phyloP scores from a whole-genome alignment of 2,797 vertebrate genomes.

The Phrynocephalus forsythii region DNA sequence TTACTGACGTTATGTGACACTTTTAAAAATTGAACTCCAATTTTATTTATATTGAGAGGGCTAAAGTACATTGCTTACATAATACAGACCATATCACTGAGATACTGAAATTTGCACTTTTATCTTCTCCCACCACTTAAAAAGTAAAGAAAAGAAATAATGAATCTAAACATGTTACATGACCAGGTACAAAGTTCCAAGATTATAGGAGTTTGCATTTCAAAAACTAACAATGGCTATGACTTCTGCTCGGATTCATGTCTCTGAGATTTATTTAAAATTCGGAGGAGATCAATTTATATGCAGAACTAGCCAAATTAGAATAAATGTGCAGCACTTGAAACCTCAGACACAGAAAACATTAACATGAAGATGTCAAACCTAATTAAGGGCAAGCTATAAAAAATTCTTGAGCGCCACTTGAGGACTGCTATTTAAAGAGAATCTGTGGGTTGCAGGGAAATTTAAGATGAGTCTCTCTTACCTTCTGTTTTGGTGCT shows the following conservation, averaged over 20 bases:
- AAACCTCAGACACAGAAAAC: slow-evolving; percentile 52
- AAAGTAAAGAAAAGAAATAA: too few species aligned
- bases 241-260: slow-evolving; percentile 15
- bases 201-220: slow-evolving; percentile 20
- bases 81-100: slow-evolving; percentile 20
- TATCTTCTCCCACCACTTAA: background rate
- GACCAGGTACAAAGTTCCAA: slow-evolving; percentile 18
- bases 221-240: background rate
- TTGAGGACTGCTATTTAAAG: slow-evolving; percentile 46
- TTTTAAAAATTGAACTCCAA: background rate
- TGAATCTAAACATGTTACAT: background rate
- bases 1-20: background rate
- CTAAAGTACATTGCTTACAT: background rate
- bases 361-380: slow-evolving; percentile 34
- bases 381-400: slow-evolving; percentile 43
- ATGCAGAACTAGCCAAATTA: slow-evolving; percentile 11
- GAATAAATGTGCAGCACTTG: slow-evolving; percentile 42
- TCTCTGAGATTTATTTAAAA: slow-evolving; percentile 32
- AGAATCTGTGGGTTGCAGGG: slow-evolving; percentile 2
- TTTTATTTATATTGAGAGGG: background rate
- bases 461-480: slow-evolving; percentile 32
- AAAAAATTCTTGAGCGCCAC: slow-evolving; percentile 41
- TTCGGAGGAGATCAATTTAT: slow-evolving; percentile 28
- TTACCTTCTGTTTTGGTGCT: slow-evolving; percentile 36
- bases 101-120: background rate